Base-by-base conservation (phyloP, 2,888 invertebrate species). In the Euplagia quadripunctaria region DNA sequence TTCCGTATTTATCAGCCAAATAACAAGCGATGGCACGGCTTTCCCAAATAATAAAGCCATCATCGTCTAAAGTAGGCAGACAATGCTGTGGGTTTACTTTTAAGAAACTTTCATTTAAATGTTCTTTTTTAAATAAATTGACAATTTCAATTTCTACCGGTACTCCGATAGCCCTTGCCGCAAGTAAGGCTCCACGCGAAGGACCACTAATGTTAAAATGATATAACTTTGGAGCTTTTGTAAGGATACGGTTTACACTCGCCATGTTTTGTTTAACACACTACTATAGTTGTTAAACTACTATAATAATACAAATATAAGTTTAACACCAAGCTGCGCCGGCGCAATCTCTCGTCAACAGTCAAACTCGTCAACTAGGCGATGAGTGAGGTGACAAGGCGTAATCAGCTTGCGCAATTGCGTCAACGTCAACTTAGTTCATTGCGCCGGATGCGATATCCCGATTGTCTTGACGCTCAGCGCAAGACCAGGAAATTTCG, bases 41-140 rank as follows among this genome's bases (percentile, higher is more conserved):
- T 88, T 97, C 97, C 97, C 97, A 97, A 68, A 97, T 79, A 17
- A 96, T 88, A 86, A 97, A 97, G 16, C 97, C 97, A 74, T 97
- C 96, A 87, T 97, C 97, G 43, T 97, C 96, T 73, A 97, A 91
- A 12, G 97, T 97, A 12, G 97, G 97, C 7, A 97, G 92, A 75
- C 96, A 96, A 87, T 97, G 97, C 86, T 97, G 97, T 8, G 97
- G 97, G 89, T 97, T 97, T 65, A 97, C 94, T 92, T 97, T 94
- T 66, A 96, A 78, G 82, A 97, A 97, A 81, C 95, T 96, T 66
- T 96, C 95, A 73, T 94, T 93, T 1, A 96, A 82, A 85, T 97
- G 97, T 83, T 97, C 96, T 86, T 97, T 97, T 82, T 94, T 92
- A 69, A 96, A 94, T 79, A 97, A 93, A 92, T 97, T 92, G 0